Conservation (phyloP, 2,888 invertebrate genomes). For the Acanthoscelides obtectus region DNA sequence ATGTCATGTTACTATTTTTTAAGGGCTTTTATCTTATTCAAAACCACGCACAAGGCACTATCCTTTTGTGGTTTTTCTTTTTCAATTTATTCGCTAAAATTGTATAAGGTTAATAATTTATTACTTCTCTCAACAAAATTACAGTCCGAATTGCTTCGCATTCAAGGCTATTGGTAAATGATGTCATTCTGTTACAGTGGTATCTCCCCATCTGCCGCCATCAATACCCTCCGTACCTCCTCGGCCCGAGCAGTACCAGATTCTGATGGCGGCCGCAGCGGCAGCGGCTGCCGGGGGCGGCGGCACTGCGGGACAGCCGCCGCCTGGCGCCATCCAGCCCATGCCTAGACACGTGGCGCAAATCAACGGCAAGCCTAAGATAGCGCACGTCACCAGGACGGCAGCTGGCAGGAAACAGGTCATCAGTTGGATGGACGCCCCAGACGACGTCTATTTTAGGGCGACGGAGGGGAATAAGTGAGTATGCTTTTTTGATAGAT, state of each 20-base stretch:
- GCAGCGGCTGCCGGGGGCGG: slow-evolving; percentile 23
- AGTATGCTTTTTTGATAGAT: slow-evolving; percentile 40
- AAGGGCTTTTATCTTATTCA: no score
- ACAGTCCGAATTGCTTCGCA: no score
- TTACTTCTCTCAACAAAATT: no score
- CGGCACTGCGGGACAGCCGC: slow-evolving; percentile 53
- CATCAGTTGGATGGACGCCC: slow-evolving; percentile 97
- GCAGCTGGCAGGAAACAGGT: slow-evolving; percentile 80
- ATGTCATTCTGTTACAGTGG: no score
- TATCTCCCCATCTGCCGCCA: not conserved
- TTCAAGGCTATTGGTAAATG: no score
- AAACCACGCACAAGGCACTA: no score
- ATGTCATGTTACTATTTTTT: no score
- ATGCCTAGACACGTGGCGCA: slow-evolving; percentile 67
- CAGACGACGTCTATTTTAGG: slow-evolving; percentile 94
- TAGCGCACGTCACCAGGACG: slow-evolving; percentile 72
- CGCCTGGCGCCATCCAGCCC: slow-evolving; percentile 53
- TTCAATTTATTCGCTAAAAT: no score
- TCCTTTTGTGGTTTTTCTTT: no score
- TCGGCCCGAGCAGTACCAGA: slow-evolving; percentile 64
- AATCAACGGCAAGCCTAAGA: slow-evolving; percentile 79
- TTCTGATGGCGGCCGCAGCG: slow-evolving; percentile 57
- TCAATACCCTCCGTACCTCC: not conserved
- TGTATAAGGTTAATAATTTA: no score
- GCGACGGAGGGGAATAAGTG: slow-evolving; percentile 89